These are phyloP conservation scores for Poicephalus meyeri DNA, from an alignment of 2,113 vertebrate species.

Conservation along the genomic window DNA sequence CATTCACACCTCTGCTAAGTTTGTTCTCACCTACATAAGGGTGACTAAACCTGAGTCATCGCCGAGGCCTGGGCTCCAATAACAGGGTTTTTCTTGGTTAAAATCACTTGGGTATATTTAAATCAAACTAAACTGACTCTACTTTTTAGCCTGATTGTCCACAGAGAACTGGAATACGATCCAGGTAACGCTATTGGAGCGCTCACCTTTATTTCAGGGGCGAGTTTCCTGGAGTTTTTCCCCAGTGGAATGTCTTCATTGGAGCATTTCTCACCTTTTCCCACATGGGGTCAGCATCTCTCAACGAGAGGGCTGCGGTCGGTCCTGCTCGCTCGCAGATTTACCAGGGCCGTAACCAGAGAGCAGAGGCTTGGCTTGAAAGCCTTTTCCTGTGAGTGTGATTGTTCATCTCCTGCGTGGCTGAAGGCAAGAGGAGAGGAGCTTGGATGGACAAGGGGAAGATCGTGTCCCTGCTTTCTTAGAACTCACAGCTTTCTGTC, in stretches of 20 bases:
- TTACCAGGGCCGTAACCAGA: rapidly evolving
- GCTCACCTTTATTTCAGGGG: neutral
- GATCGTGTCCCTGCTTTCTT: neutral
- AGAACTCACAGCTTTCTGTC: neutral
- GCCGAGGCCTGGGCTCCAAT: neutral
- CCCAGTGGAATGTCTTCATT: rapidly evolving
- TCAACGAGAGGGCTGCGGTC: neutral
- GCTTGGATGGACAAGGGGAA: rapidly evolving
- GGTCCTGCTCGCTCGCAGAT: rapidly evolving
- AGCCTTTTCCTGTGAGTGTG: neutral
- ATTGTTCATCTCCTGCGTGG: neutral
- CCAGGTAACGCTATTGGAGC: rapidly evolving
- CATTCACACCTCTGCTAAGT: neutral
- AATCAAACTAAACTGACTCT: neutral
- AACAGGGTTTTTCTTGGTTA: rapidly evolving
- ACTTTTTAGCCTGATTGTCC: neutral
- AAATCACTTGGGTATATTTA: neutral
- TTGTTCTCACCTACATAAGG: neutral
- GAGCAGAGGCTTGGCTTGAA: neutral
- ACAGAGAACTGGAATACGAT: rapidly evolving
- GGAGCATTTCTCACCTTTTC: neutral
- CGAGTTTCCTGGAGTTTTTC: rapidly evolving
- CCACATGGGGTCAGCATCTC: conserved; percentile 58
- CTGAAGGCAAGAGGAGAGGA: neutral
- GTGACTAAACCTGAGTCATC: neutral